Base-by-base conservation (phyloP, 2,113 vertebrate genomes). In the Piprites chloris region DNA sequence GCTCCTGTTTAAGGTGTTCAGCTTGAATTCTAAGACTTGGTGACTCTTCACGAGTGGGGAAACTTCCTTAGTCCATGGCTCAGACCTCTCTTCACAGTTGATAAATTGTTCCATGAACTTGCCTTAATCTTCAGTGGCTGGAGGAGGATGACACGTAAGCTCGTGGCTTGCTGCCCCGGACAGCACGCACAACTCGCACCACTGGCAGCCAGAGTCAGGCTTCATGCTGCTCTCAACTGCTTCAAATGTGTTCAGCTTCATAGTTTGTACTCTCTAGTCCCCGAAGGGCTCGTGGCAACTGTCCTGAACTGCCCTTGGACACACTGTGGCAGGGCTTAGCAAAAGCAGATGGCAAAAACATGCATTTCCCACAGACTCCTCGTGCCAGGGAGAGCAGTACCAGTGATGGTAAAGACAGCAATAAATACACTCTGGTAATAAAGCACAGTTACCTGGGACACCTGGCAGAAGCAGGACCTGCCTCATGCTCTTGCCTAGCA, bases 391-490 rank as follows among this genome's bases (percentile, higher is more conserved):
- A 80, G 83, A 77, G 65, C 89, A 92, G 90, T 81, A 27, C 75
- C 85, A 79, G 77, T 24, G 55, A 50, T 80, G 63, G 82, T 72
- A 53, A 78, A 81, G 96, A 93, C 90, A 97, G 97, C 96, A 96
- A 97, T 97, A 97, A 97, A 95, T 55, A 85, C 14, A 63, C 83
- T 72, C 65, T 41, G 84, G 65, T 93, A 72, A 78, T 90, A 87
- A 97, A 98, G 97, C 97, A 97, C 97, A 98, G 93, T 88, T 75
- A 37, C 83, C 80, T 85, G 92, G 72, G 77, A 93, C 89, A 68
- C 65, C 73, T 84, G 76, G 73, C 96, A 92, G 90, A 68, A 69
- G 72, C 8, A 85, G 82, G 80, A 67, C 67, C 63, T 93, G 73
- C 95, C 92, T 33, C 69, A 66, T 0, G 37, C 73, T 96, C 84